Evolutionary conservation across 2,113 vertebrate species (phyloP), one percentile per base, ranked within the genome.

Genomic region (Sphaerodactylus townsendi): DNA sequence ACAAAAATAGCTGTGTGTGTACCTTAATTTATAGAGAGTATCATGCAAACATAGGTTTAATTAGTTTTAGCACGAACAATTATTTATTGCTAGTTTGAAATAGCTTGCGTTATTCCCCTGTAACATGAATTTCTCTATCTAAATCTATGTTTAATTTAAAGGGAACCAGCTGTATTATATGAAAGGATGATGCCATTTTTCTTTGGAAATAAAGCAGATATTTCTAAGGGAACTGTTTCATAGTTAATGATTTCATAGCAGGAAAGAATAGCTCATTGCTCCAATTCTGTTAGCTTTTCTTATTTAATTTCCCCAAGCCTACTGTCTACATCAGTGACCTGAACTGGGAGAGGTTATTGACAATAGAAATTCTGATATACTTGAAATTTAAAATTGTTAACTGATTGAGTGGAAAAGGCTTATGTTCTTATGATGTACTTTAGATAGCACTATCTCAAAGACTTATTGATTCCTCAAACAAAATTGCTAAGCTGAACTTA

Each of bases 281-380:
- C 91, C 93, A 96, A 94, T 96, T 95, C 87, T 95, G 92, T 96
- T 96, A 95, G 93, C 92, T 96, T 95, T 93, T 95, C 94, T 96
- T 95, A 98, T 97, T 97, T 90, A 96, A 97, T 98, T 98, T 97
- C 93, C 91, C 90, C 92, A 88, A 93, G 91, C 91, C 90, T 94
- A 91, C 89, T 91, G 94, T 95, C 95, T 93, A 94, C 91, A 95
- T 92, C 94, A 95, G 92, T 97, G 97, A 97, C 97, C 96, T 97
- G 96, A 97, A 96, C 96, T 97, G 96, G 96, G 94, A 97, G 93
- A 97, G 97, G 97, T 96, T 97, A 96, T 93, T 87, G 90, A 93
- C 94, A 97, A 98, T 96, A 92, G 94, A 96, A 97, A 98, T 97
- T 97, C 92, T 90, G 92, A 92, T 94, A 93, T 91, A 95, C 86